Conservation (phyloP, 1,140 invertebrate genomes). For the Pseudomyrmex pallidus region DNA sequence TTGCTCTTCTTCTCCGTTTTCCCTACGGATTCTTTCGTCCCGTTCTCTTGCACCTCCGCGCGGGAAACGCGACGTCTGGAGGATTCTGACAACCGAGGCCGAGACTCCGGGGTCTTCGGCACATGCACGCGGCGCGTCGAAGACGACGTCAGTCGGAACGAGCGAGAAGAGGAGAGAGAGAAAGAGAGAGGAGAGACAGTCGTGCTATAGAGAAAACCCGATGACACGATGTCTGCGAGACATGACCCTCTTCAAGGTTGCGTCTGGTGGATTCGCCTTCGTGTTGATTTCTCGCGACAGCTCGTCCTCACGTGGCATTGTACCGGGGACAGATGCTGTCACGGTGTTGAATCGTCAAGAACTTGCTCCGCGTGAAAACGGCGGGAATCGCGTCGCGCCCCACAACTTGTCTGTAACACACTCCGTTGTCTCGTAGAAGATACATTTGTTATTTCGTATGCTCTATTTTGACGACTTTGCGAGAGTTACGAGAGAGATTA, state of each 20-base stretch:
- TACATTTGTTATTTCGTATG: neutral
- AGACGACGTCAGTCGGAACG: slow-evolving; percentile 16
- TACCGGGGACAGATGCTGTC: slow-evolving; percentile 46
- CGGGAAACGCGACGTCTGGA: slow-evolving; percentile 30
- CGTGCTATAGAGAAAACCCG: slow-evolving; percentile 44
- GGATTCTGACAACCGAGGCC: slow-evolving; percentile 64
- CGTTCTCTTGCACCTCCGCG: slow-evolving; percentile 19
- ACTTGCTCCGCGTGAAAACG: slow-evolving; percentile 20
- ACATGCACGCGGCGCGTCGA: slow-evolving; percentile 34
- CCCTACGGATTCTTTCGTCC: neutral
- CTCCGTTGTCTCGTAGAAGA: slow-evolving; percentile 23
- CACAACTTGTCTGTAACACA: slow-evolving; percentile 23
- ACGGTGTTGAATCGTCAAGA: slow-evolving; percentile 16
- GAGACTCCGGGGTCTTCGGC: slow-evolving; percentile 34
- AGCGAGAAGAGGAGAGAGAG: neutral
- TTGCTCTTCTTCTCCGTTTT: neutral
- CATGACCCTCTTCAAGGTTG: slow-evolving; percentile 60
- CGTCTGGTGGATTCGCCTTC: slow-evolving; percentile 37
- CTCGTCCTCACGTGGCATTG: slow-evolving; percentile 48
- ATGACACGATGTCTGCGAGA: slow-evolving; percentile 58
- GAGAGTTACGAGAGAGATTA: slow-evolving; percentile 14
- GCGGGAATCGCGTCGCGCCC: slow-evolving; percentile 5
- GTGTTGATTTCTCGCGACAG: slow-evolving; percentile 42
- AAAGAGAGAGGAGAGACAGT: neutral
- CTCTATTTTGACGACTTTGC: neutral